phyloP scores from a whole-genome alignment of 2,888 invertebrate species.

The Bembecia ichneumoniformis region DNA sequence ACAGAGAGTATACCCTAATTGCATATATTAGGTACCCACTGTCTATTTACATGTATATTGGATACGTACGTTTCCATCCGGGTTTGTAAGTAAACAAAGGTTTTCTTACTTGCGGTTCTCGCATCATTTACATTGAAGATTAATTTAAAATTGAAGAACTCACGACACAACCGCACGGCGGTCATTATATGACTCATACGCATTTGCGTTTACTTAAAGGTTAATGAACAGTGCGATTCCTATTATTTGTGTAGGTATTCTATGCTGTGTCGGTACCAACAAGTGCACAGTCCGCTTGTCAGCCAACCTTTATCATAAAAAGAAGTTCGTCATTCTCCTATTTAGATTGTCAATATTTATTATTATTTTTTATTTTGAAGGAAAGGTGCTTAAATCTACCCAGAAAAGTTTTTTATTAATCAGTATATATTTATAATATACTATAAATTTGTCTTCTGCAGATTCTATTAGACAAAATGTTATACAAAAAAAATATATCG shows the following conservation, averaged over 20 bases:
- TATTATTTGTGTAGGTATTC: background rate
- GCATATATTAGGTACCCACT: background rate
- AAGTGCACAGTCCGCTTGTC: no score
- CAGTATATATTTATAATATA: no score
- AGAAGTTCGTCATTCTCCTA: no score
- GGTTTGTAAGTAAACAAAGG: background rate
- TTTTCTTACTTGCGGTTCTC: slow-evolving; percentile 4
- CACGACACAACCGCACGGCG: slow-evolving; percentile 20
- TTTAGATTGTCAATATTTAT: no score
- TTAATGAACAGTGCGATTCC: slow-evolving; percentile 6
- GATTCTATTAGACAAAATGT: no score
- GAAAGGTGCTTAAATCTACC: no score
- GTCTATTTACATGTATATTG: background rate
- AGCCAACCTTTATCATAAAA: no score
- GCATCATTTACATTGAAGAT: slow-evolving; percentile 20
- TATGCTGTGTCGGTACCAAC: background rate
- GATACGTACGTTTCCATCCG: background rate
- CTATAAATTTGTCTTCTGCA: no score
- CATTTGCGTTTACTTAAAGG: slow-evolving; percentile 6
- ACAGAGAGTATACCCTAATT: background rate
- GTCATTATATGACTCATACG: slow-evolving; percentile 7
- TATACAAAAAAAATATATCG: no score
- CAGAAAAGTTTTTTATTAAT: no score
- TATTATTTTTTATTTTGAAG: no score
- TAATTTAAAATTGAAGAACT: slow-evolving; percentile 24